Conservation (phyloP, 2,888 invertebrate species). For the Dugesia japonica region DNA sequence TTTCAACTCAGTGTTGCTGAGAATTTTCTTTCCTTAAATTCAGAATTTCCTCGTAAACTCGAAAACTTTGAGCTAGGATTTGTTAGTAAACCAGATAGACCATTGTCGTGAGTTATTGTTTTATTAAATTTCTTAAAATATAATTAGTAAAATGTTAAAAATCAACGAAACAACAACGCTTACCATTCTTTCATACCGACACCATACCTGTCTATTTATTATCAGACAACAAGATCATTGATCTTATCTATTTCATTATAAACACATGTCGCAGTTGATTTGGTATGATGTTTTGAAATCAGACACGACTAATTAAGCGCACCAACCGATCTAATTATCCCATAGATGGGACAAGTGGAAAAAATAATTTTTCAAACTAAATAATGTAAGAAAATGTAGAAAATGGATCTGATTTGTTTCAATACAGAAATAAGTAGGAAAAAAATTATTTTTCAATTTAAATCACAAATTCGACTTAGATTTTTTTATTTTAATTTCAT, state of each 20-base stretch:
- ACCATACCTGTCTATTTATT: not conserved
- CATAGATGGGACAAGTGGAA: no score
- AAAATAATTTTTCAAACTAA: no score
- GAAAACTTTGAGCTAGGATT: not conserved
- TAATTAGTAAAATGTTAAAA: not conserved
- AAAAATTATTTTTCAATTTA: no score
- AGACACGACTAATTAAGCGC: not conserved
- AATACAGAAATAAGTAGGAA: no score
- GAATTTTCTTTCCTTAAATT: not conserved
- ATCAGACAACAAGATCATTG: not conserved
- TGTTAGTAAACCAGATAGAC: not conserved
- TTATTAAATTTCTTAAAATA: not conserved
- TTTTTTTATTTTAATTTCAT: no score
- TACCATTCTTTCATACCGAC: not conserved
- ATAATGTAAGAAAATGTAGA: no score
- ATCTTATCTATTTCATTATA: not conserved
- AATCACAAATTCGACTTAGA: no score
- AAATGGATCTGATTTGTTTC: no score
- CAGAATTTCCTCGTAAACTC: not conserved
- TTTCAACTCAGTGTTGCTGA: not conserved
- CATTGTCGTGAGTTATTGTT: not conserved
- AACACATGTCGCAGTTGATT: slow-evolving; percentile 8
- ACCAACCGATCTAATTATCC: not conserved
- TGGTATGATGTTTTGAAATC: not conserved
- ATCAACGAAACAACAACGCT: no score